Conservation (phyloP, 2,888 invertebrate genomes). For the Neria commutata region DNA sequence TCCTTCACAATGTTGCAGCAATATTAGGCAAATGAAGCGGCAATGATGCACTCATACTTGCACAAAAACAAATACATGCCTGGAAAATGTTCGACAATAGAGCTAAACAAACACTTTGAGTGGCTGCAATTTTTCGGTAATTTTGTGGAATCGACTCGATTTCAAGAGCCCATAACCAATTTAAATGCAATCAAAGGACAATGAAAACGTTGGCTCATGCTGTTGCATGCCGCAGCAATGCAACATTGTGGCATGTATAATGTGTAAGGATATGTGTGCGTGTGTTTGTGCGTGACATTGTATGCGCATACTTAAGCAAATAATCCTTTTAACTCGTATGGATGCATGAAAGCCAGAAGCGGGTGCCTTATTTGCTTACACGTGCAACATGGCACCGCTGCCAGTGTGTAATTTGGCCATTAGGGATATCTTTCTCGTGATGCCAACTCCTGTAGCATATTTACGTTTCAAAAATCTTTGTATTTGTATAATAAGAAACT, state of each 20-base stretch:
- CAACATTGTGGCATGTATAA: too few relatives aligned
- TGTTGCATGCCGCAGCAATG: slow-evolving; percentile 24
- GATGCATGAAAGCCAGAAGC: neutral
- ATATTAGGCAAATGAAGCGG: slow-evolving; percentile 26
- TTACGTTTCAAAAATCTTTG: too few relatives aligned
- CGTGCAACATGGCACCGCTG: neutral
- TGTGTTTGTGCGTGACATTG: neutral
- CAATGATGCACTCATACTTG: too few relatives aligned
- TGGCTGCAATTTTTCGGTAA: slow-evolving; percentile 31
- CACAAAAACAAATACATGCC: too few relatives aligned
- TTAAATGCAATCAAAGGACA: slow-evolving; percentile 24
- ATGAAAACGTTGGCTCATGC: slow-evolving; percentile 46
- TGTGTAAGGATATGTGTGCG: too few relatives aligned
- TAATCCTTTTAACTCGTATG: slow-evolving; percentile 5
- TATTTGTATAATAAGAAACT: too few relatives aligned
- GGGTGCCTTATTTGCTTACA: neutral
- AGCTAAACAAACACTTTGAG: slow-evolving; percentile 27
- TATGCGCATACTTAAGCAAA: neutral
- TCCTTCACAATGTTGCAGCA: too few relatives aligned
- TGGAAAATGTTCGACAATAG: too few relatives aligned
- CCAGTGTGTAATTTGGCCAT: too few relatives aligned
- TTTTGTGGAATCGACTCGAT: too few relatives aligned
- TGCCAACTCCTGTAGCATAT: too few relatives aligned
- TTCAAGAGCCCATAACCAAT: slow-evolving; percentile 20
- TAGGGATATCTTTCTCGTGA: too few relatives aligned